Evolutionary conservation across 2,888 invertebrate genomes (phyloP), one percentile per base, ranked within the genome.

Genomic region (Philereme vetulata): DNA sequence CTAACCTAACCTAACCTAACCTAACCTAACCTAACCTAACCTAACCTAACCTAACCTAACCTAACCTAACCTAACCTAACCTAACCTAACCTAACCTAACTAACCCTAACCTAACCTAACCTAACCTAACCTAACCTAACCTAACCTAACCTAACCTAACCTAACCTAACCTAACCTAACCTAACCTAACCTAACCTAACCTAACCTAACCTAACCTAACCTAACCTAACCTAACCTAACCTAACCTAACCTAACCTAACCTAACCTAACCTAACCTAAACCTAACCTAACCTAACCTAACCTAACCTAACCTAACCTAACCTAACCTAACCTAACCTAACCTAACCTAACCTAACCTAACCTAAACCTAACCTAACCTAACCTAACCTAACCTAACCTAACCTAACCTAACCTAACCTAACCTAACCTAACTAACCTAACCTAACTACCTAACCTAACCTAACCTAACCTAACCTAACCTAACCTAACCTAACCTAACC

Each of bases 251-350:
- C 64, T 67, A 62, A 60, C 62, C 59, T 35, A 35, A 35, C 35
- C 35, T 35, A 35, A 35, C 61, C n/a, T n/a, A n/a, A n/a, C n/a
- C n/a, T n/a, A n/a, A n/a, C n/a, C n/a, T n/a, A n/a, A n/a, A n/a
- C n/a, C n/a, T 53, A 56, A 62, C 66, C 64, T 66, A 66, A 63
- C 62, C 66, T 66, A 65, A 65, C 66, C 35, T 35, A 35, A 35
- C n/a, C n/a, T n/a, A n/a, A n/a, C n/a, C n/a, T n/a, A n/a, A n/a
- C n/a, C 66, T 66, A 66, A 65, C 67, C 66, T 67, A 66, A 65
- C 71, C 68, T 68, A 68, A 68, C 69, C 69, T 68, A 69, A 68
- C 69, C 67, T 67, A 69, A 68, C 71, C 69, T 71, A 66, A 67
- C 67, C 71, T 67, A 67, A 67, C 68, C 65, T 64, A 66, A 64